Evolutionary conservation across 2,888 invertebrate genomes (phyloP), one percentile per base, ranked within the genome.

Genomic region (Operophtera brumata): DNA sequence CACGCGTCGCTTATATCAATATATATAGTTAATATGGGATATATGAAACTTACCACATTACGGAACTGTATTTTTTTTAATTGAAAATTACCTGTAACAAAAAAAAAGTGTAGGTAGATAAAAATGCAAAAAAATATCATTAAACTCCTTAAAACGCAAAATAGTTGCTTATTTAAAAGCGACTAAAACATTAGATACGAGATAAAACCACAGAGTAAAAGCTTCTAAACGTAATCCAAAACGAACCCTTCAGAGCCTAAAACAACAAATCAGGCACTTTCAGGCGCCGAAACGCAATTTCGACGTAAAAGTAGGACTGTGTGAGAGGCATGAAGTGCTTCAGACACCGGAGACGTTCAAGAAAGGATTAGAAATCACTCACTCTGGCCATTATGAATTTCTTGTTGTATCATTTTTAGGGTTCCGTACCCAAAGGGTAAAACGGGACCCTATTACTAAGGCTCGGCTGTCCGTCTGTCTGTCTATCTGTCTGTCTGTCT

Each of bases 231-330:
- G 59, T 59, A 59, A 63, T 61, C 51, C 54, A 55, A 64, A 61
- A 41, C 54, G 48, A 41, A 45, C 47, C 50, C 39, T 58, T 51
- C 44, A 28, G 26, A 54, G 59, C 65, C 66, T 63, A 64, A 68
- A 63, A 68, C 61, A 66, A 64, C 67, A 68, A 68, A 65, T 65
- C 64, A 56, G 46, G 34, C 49, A 47, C 25, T 50, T 42, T 32
- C 32, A 44, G 45, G 41, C 57, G 37, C 32, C 42, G 42, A 34
- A 49, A 53, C 47, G 57, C 52, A 48, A 57, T 57, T 53, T 49
- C n/a, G 35, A 50, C 39, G 45, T 28, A 37, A 57, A 57, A 53
- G 57, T 52, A 26, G 56, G 11, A 30, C 47, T 52, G 36, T 48
- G 12, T 52, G 32, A 57, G 52, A 48, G 57, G 37, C 45, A 32